phyloP scores from a whole-genome alignment of 2,888 invertebrate species.

The Chrysina gloriosa region DNA sequence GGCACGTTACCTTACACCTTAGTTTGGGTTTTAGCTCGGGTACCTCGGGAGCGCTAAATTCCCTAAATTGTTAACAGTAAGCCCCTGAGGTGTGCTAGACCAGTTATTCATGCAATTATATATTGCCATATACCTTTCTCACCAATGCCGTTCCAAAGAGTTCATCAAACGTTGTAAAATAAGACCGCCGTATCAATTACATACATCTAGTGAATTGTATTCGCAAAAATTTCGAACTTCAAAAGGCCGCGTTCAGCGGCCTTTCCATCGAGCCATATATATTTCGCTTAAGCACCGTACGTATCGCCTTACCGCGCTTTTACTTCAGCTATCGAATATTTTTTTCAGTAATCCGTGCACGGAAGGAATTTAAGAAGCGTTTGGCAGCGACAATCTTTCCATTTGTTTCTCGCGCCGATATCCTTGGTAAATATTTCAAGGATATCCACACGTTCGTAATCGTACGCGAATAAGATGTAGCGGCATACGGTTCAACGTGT shows the following conservation, averaged over 20 bases:
- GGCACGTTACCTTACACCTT: too few relatives aligned
- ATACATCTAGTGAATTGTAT: not conserved
- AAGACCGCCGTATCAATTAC: not conserved
- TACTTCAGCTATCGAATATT: too few relatives aligned
- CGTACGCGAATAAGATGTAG: not conserved
- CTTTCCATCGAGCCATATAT: not conserved
- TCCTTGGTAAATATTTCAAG: not conserved
- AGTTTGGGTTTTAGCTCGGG: too few relatives aligned
- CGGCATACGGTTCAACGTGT: not conserved
- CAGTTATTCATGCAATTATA: too few relatives aligned
- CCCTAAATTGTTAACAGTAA: too few relatives aligned
- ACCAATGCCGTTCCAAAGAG: not conserved
- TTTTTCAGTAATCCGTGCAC: too few relatives aligned
- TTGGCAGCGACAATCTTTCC: not conserved
- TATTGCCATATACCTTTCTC: too few relatives aligned
- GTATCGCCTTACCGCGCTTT: too few relatives aligned
- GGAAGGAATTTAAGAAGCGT: too few relatives aligned
- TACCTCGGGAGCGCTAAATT: too few relatives aligned
- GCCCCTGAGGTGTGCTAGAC: too few relatives aligned
- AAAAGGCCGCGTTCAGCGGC: not conserved
- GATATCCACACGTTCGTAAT: not conserved
- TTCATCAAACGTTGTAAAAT: constrained; percentile 4
- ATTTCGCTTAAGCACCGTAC: not conserved
- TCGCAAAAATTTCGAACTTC: not conserved
- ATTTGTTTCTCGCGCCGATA: not conserved